Conservation (phyloP, 2,888 invertebrate genomes). For the Hemaris fuciformis region DNA sequence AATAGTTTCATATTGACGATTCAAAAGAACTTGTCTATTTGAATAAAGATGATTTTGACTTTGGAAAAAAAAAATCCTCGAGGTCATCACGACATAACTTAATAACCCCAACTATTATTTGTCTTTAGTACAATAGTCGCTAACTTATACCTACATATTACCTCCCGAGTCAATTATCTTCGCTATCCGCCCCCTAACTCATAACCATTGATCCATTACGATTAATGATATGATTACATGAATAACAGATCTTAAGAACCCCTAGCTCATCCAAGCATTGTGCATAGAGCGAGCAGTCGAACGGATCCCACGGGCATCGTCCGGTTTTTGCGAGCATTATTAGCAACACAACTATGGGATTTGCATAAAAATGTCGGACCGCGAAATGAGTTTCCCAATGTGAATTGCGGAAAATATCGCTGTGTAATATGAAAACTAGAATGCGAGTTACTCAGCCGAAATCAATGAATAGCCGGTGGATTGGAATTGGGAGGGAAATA, state of each 20-base stretch:
- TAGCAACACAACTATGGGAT: constrained; percentile 28
- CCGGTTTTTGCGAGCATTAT: constrained; percentile 20
- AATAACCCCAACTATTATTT: no score
- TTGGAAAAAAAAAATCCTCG: no score
- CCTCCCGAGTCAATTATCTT: neutral
- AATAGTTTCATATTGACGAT: no score
- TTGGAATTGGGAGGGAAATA: neutral
- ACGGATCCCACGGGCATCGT: neutral
- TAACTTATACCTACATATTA: no score
- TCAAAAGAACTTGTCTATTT: no score
- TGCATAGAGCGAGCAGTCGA: neutral
- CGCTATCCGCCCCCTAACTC: neutral
- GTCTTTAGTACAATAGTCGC: no score
- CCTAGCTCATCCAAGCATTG: neutral
- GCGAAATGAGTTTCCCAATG: constrained; percentile 17
- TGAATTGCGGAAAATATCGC: constrained; percentile 8
- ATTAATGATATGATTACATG: neutral
- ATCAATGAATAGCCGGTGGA: neutral
- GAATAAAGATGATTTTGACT: no score
- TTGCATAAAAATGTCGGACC: constrained; percentile 27
- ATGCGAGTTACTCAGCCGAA: constrained; percentile 14
- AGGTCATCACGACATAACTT: no score
- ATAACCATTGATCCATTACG: neutral
- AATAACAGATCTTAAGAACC: neutral
- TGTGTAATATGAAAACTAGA: constrained; percentile 17